Base-by-base conservation (phyloP, 2,888 invertebrate species). In the Blomia tropicalis region DNA sequence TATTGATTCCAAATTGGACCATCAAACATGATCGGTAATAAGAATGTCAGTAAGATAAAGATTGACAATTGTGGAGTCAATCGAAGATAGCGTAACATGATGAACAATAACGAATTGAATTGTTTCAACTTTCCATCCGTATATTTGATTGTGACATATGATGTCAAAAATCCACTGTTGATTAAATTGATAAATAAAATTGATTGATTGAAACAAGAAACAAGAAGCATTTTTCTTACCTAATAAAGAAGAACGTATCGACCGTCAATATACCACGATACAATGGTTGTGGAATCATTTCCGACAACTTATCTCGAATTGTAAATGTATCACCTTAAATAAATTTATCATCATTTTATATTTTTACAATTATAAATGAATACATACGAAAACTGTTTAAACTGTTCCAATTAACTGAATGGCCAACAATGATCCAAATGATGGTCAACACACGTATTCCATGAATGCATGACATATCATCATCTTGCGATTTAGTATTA, bases 161-260 rank as follows among this genome's bases (percentile, higher is more conserved):
- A 30, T 27, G 65, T 65, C 36, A 65, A 41, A 2, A 64, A 30
- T n/a, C 60, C 60, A 56, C 60, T 60, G n/a, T n/a, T n/a, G n/a
- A n/a, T n/a, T n/a, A n/a, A n/a, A n/a, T n/a, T n/a, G n/a, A n/a
- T n/a, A n/a, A n/a, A n/a, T n/a, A n/a, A n/a, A n/a, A n/a, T n/a
- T n/a, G n/a, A n/a, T 2, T 36, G 36, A 36, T 7, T 36, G 14
- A 53, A 25, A n/a, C 11, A 11, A 5, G 2, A n/a, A 36, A n/a
- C n/a, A 43, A 2, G 23, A 22, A 27, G 3, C 36, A 56, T 43
- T 66, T 72, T 72, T 71, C 72, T n/a, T n/a, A n/a, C n/a, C n/a
- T n/a, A 17, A 73, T 64, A 7, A 70, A 58, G 62, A 73, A 73
- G 65, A 73, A 73, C 0, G 71, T 69, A 60, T 73, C 72, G 1